Base-by-base conservation (phyloP, 2,888 invertebrate species). In the Caenorhabditis sinica region DNA sequence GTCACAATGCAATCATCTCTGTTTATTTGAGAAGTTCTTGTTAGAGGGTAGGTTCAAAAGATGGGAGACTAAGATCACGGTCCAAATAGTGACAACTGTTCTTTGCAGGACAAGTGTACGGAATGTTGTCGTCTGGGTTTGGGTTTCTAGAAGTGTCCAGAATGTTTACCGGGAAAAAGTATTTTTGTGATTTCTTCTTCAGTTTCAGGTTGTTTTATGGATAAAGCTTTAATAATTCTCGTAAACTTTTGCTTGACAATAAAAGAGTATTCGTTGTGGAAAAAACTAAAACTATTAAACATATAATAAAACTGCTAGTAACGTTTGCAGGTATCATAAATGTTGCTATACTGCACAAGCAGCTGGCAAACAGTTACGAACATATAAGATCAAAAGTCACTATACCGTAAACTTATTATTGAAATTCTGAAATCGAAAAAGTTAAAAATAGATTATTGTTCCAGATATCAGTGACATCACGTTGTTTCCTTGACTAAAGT, bases 21-120 rank as follows among this genome's bases (percentile, higher is more conserved):
- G 72, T 80, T 80, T 79, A 71, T 69, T 40, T 25, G 40, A 40
- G 56, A 56, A 63, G 60, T 77, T 58, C n/a, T n/a, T n/a, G n/a
- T n/a, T n/a, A n/a, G 56, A 61, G 53, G 13, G 13, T 36, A 63
- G 20, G 69, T 36, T 69, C 61, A 69, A 69, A 69, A 69, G 53
- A 49, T 51, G 58, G 60, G 60, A 45, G 49, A 60, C 56, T 43
- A 43, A 69, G 77, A 69, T 61, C 66, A 56, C 30, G 76, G 49
- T 40, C 69, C 28, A 77, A 68, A 56, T 69, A 69, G 53, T 56
- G 56, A 30, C 43, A 72, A n/a, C 60, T 72, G 60, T 72, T 61
- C 58, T 68, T 53, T 51, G 68, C 33, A 69, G 40, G 69, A 56
- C 69, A 56, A 25, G 13, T 69, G 69, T 56, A 69, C 56, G 69